Conservation (phyloP, 2,113 vertebrate genomes). For the Sinosuthora webbiana region DNA sequence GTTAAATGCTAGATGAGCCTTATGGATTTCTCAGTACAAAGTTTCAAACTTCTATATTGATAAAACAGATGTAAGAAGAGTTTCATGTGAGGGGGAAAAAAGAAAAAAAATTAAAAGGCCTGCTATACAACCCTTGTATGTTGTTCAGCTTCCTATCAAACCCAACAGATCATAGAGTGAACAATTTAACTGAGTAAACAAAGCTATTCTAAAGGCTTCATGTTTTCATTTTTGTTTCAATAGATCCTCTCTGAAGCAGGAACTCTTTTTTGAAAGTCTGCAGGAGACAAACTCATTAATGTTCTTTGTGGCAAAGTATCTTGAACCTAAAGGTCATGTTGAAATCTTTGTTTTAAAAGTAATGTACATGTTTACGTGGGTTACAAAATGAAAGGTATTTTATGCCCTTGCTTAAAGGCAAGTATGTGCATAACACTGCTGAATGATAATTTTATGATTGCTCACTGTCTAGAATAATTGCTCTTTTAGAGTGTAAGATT, state of each 20-base stretch:
- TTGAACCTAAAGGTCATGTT: neutral
- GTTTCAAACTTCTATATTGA: neutral
- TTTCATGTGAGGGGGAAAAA: accelerated
- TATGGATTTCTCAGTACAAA: neutral
- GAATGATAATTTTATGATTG: neutral
- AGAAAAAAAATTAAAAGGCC: accelerated
- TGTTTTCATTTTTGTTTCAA: neutral
- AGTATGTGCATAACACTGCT: neutral
- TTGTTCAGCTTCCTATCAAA: neutral
- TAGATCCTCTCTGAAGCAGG: neutral
- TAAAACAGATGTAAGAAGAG: neutral
- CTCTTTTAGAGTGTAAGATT: neutral
- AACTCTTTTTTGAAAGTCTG: neutral
- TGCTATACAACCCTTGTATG: neutral
- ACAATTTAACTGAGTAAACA: neutral
- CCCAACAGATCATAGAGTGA: neutral
- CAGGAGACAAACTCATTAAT: neutral
- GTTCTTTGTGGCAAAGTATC: neutral
- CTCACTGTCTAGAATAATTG: conserved; percentile 16
- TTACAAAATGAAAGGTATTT: neutral
- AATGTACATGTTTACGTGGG: neutral
- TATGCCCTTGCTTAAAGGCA: neutral
- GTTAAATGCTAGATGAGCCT: neutral
- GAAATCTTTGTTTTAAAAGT: neutral
- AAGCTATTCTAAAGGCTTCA: neutral